Percentiles rank a stretch among this genome's conserved stretches.
These are phyloP conservation scores for Protobothrops flavoviridis DNA, from an alignment of 2,113 vertebrate species.

Conservation along the genomic window DNA sequence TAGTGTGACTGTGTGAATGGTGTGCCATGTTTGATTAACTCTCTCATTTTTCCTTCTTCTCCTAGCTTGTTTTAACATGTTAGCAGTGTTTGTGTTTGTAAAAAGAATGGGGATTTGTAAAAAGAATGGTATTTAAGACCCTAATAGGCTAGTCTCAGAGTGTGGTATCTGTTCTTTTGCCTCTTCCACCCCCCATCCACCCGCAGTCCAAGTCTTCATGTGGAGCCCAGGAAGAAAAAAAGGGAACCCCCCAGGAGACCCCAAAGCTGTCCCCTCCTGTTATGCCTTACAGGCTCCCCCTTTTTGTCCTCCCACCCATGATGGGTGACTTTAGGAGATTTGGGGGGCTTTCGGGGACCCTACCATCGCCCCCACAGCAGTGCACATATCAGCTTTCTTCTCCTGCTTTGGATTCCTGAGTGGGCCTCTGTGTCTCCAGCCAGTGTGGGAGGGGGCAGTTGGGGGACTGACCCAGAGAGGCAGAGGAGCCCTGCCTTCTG, in stretches of 20 bases:
- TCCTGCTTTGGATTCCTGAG: background rate
- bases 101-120: background rate
- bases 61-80: background rate
- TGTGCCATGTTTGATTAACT: background rate
- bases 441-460: background rate
- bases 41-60: background rate
- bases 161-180: background rate
- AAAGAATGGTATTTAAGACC: background rate
- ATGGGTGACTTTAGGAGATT: background rate
- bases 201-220: background rate
- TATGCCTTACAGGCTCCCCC: background rate
- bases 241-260: background rate
- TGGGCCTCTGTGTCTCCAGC: background rate
- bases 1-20: background rate
- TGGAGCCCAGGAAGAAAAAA: background rate
- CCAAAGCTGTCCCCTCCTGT: background rate
- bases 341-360: background rate
- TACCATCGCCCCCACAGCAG: background rate
- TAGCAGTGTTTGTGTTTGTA: background rate
- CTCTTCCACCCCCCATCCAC: background rate
- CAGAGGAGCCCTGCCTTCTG: background rate
- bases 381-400: background rate
- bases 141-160: background rate
- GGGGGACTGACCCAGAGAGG: background rate
- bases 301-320: background rate